These are phyloP conservation scores for Sinocyclocheilus anophthalmus DNA, from an alignment of 2,113 vertebrate genomes.

Conservation along the genomic window DNA sequence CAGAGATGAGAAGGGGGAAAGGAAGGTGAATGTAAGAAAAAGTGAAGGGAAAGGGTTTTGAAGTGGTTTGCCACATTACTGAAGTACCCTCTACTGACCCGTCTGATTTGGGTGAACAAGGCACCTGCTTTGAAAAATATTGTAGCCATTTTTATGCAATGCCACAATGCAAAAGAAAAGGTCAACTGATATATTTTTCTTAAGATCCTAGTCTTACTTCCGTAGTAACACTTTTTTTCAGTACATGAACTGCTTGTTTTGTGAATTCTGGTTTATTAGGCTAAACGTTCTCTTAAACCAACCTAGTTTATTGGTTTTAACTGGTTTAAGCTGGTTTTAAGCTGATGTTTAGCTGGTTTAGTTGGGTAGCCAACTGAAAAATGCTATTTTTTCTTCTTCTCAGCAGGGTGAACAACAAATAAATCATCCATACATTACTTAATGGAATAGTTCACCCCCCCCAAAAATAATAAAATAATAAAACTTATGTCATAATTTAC, in stretches of 20 bases:
- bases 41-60: constrained; percentile 64
- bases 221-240: background rate
- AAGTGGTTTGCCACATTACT: constrained; percentile 70
- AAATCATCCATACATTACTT: background rate
- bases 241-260: background rate
- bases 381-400: background rate
- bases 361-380: background rate
- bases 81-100: constrained; percentile 65
- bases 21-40: constrained; percentile 50
- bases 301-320: background rate
- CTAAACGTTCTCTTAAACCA: background rate
- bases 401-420: background rate
- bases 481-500: background rate
- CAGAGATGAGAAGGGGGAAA: constrained; percentile 54
- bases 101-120: constrained; percentile 59
- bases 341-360: no score
- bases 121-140: constrained; percentile 50
- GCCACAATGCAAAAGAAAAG: constrained; percentile 43
- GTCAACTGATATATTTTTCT: constrained; percentile 48
- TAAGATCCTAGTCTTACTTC: background rate
- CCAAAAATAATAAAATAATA: no score
- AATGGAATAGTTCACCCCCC: background rate
- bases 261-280: background rate
- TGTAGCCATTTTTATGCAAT: constrained; percentile 27
- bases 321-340: background rate